Evolutionary conservation across 2,888 invertebrate genomes (phyloP), one percentile per base, ranked within the genome.

Genomic region (Oxyscelio sp.): DNA sequence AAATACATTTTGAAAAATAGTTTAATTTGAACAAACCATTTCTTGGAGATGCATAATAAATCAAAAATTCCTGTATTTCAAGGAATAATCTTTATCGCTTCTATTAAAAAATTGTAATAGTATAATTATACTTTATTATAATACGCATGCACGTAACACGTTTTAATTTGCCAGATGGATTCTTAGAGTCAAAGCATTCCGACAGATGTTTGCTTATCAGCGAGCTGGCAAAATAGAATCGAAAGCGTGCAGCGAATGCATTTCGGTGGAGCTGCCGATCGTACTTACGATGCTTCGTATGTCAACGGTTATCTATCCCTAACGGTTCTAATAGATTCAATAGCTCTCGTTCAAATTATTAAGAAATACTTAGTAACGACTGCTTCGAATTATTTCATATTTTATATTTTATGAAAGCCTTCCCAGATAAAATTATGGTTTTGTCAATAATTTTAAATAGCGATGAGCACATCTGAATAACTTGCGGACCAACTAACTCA

Each of bases 141-240:
- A 68, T 65, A 70, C 48, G 68, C 40, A n/a, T 63, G 54, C 70
- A 73, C 68, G 74, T 68, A 70, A 70, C 52, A 66, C 74, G 74
- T 68, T 81, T 68, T 70, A 81, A 81, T 75, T 70, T 81, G 68
- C 81, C 81, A 81, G 74, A 74, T 81, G 81, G 40, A 74, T 68
- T 68, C 48, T 50, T 19, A 45, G 21, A 50, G 63, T 75, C 75
- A 82, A 82, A 82, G 82, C 71, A 71, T 54, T 82, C 77, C 71
- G 82, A 27, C 56, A 58, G 75, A 65, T 71, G 70, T 65, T 70
- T 31, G 70, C 71, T 82, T 77, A 82, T 82, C 77, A 65, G 58
- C 52, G 40, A 22, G 58, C 27, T 38, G 65, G 77, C 65, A 34
- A 71, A 77, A 71, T 77, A 50, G 59, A 77, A 77, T 71, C 65